Evolutionary conservation across 2,113 vertebrate species (phyloP), one percentile per base, ranked within the genome.

Genomic region (Syrrhaptes paradoxus): DNA sequence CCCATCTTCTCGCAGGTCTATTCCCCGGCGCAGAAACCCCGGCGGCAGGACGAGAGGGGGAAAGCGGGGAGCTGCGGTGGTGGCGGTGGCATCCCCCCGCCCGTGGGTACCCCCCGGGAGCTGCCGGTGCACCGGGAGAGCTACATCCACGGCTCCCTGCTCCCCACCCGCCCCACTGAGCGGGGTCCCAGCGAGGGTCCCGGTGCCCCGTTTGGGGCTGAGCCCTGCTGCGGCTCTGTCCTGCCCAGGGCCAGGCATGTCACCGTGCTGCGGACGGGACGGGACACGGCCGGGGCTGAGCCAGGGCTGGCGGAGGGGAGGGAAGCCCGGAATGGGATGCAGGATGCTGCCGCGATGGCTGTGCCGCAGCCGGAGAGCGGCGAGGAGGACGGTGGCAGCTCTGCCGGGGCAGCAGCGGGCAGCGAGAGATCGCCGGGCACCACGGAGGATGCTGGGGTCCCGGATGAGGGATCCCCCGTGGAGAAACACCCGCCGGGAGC

Each of bases 1-100:
- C 98, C 98, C 52, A 46, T 98, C 81, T 98, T 98, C 91, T 97
- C 98, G 6, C 98, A 96, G 93, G 97, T 97, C 13, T 98, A 97
- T 15, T 93, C 85, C 15, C 97, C 95, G 1, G 63, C 85, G 6
- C 87, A 89, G 72, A 93, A 96, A 54, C 92, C 97, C 13, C 97
- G 97, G 54, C 90, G 85, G 71, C 97, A 34, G 36, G 79, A 87
- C 10, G 95, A 91, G 71, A 74, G 94, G 46, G n/a, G 52, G 5
- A 95, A 85, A 46, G 89, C 11, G 15, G 57, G 4, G 1, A 59
- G 78, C 1, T 24, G 78, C 2, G 11, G 57, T 1, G 15, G 26
- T 12, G 14, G 10, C 0, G 77, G 75, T 6, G 28, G 51, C 13
- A 10, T 7, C 57, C 8, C 79, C n/a, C 6, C 2, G 0, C 43